These are phyloP conservation scores for Rutpela maculata DNA, from an alignment of 2,888 invertebrate genomes.

Conservation along the genomic window DNA sequence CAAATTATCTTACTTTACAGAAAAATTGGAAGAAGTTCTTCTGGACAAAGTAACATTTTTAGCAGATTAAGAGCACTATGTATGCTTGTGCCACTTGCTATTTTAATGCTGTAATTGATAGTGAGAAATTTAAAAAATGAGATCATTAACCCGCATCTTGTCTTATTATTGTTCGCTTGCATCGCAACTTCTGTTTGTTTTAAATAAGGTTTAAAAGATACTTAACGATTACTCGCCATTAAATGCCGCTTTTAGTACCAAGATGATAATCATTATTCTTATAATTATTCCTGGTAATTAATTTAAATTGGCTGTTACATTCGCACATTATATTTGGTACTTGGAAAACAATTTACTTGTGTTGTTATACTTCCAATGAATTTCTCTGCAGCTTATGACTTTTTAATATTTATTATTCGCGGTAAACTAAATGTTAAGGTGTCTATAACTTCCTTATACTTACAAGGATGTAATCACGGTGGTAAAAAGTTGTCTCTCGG, in stretches of 20 bases:
- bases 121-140: conserved; percentile 7
- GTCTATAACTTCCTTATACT: no score
- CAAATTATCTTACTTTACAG: no score
- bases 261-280: conserved; percentile 1
- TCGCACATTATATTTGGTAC: conserved; percentile 14
- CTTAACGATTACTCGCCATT: not conserved
- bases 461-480: no score
- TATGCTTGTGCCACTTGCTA: not conserved
- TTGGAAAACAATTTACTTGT: conserved; percentile 10
- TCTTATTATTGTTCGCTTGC: not conserved
- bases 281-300: conserved; percentile 18
- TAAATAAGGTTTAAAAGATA: not conserved
- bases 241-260: not conserved
- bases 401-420: no score
- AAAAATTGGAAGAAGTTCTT: not conserved
- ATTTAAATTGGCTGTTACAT: conserved; percentile 20
- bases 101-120: conserved; percentile 2
- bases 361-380: not conserved
- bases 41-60: not conserved
- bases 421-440: no score
- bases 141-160: conserved; percentile 7
- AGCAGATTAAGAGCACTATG: not conserved
- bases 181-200: conserved; percentile 2
- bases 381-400: no score
- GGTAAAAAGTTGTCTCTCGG: no score